A percentile compares a stretch with the other conserved stretches of the same genome.
phyloP scores from a whole-genome alignment of 1,140 invertebrate genomes.

The Vanessa tameamea region DNA sequence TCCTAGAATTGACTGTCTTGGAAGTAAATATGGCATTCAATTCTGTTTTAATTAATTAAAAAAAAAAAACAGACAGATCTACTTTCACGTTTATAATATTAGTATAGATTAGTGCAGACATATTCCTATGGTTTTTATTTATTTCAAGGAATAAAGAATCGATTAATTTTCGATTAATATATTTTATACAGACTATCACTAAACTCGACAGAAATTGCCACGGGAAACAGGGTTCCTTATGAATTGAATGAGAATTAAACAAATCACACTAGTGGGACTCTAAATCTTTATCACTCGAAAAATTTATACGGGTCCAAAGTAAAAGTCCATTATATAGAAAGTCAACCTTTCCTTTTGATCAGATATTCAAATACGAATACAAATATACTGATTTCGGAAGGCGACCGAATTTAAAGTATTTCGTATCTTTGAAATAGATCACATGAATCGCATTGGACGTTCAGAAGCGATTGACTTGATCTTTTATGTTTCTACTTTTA shows the following conservation, averaged over 20 bases:
- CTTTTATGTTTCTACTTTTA: neutral
- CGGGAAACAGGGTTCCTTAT: too few relatives aligned
- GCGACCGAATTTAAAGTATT: slow-evolving; percentile 19
- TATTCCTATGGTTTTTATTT: neutral
- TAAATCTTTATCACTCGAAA: slow-evolving; percentile 1
- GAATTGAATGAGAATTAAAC: neutral
- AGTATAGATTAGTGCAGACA: too few relatives aligned
- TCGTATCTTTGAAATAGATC: slow-evolving; percentile 18
- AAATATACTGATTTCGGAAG: slow-evolving; percentile 19
- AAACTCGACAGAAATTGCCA: too few relatives aligned
- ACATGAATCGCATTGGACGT: neutral
- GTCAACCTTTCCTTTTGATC: slow-evolving; percentile 18
- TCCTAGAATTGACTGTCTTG: too few relatives aligned
- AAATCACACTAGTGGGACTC: neutral
- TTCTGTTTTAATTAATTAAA: too few relatives aligned
- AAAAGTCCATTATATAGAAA: slow-evolving; percentile 12
- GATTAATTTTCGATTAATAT: too few relatives aligned
- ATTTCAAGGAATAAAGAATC: neutral
- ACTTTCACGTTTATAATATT: too few relatives aligned
- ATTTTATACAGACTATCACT: too few relatives aligned
- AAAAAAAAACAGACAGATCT: too few relatives aligned
- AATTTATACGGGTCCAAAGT: slow-evolving; percentile 8
- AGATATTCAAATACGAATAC: slow-evolving; percentile 25
- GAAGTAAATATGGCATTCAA: too few relatives aligned
- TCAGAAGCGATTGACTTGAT: slow-evolving; percentile 1